These are phyloP conservation scores for Ophioderma brevispina DNA, from an alignment of 35 echinoderm and acorn worm species.

Conservation along the genomic window DNA sequence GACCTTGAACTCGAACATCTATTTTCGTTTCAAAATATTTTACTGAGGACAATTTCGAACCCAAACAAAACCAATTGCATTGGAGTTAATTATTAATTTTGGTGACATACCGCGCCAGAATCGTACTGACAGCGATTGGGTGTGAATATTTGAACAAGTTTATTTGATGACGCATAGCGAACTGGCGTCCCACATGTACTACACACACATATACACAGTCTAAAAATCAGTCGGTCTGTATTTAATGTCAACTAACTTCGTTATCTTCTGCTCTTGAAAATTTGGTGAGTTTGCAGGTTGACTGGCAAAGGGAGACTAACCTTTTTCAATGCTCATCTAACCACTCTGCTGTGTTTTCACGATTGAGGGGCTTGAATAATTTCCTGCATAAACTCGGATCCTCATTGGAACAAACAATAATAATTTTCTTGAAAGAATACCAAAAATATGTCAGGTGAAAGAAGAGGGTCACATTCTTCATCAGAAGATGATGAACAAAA, in stretches of 20 bases:
- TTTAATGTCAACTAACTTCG: not conserved
- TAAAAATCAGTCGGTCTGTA: not conserved
- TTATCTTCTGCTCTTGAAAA: not conserved
- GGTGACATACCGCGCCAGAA: not conserved
- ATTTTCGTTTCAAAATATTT: too few species aligned
- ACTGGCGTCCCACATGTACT: too few species aligned
- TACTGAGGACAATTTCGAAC: not conserved
- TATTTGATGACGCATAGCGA: not conserved
- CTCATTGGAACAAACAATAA: too few species aligned
- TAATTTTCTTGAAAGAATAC: too few species aligned
- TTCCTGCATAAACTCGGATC: too few species aligned
- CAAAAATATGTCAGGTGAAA: not conserved
- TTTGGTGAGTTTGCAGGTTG: not conserved
- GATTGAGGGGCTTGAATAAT: not conserved
- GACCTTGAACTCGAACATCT: too few species aligned
- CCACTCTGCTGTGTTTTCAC: not conserved
- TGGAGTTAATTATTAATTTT: not conserved
- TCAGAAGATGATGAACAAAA: conserved; percentile 62
- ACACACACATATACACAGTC: not conserved
- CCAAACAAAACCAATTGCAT: not conserved
- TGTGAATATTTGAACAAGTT: conserved; percentile 4
- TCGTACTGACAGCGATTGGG: not conserved
- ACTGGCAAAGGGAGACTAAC: not conserved
- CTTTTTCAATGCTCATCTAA: not conserved
- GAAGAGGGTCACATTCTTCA: not conserved